phyloP scores from a whole-genome alignment of 2,888 invertebrate genomes.

The Chrysotoxum bicinctum region DNA sequence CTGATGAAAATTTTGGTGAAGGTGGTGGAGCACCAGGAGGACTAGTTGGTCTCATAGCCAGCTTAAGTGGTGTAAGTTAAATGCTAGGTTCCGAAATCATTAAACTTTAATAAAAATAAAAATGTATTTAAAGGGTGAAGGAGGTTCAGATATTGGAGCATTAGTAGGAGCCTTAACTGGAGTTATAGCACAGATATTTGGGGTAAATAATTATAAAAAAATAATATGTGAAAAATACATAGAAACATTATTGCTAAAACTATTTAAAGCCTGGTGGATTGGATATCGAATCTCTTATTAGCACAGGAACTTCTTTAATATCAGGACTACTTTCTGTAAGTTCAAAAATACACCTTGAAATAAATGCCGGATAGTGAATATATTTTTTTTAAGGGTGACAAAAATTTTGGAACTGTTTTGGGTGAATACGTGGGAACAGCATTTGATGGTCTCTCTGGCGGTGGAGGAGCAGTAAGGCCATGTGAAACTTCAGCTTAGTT shows the following conservation, averaged over 20 bases:
- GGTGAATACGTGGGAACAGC: constrained; percentile 80
- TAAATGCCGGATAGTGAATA: not conserved
- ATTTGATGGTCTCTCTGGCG: constrained; percentile 81
- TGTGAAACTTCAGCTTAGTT: not conserved
- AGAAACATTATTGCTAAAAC: not conserved
- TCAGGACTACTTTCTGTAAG: constrained; percentile 78
- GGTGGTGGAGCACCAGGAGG: constrained; percentile 76
- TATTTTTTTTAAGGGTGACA: constrained; percentile 76
- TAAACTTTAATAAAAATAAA: not conserved
- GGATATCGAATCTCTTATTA: constrained; percentile 79
- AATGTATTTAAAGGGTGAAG: constrained; percentile 78
- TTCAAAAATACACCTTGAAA: not conserved
- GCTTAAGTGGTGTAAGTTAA: constrained; percentile 80
- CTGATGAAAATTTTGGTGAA: constrained; percentile 50
- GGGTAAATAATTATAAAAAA: constrained; percentile 75
- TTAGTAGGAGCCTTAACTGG: constrained; percentile 81
- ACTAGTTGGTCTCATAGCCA: constrained; percentile 79
- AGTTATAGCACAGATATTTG: constrained; percentile 79
- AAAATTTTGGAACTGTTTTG: constrained; percentile 80
- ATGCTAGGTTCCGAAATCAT: not conserved
- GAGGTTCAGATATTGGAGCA: constrained; percentile 81
- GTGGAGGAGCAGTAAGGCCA: constrained; percentile 80
- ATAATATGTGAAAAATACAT: not conserved
- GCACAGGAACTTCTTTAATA: constrained; percentile 78
- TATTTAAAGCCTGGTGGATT: constrained; percentile 79